phyloP scores from a whole-genome alignment of 2,888 invertebrate species.

The Saturnia pavonia region DNA sequence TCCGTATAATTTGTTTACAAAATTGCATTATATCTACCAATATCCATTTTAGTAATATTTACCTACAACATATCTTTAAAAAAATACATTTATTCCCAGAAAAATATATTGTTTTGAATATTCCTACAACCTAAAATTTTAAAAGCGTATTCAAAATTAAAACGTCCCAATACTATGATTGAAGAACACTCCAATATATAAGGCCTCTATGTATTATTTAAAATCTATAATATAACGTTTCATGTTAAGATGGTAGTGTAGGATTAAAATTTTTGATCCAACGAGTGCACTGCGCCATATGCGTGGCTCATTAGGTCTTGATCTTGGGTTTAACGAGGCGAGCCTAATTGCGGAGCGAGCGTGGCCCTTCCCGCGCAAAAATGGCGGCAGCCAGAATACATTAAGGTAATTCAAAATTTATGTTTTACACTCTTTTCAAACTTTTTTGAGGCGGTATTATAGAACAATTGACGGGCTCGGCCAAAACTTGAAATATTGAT shows the following conservation, averaged over 20 bases:
- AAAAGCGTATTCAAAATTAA: too few species aligned
- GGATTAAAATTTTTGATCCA: slow-evolving; percentile 74
- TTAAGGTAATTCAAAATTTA: slow-evolving; percentile 64
- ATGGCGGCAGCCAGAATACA: slow-evolving; percentile 53
- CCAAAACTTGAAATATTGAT: not conserved
- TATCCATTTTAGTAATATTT: too few species aligned
- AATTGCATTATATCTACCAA: too few species aligned
- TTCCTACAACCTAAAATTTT: too few species aligned
- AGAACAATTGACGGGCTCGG: not conserved
- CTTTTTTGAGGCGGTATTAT: slow-evolving; percentile 35
- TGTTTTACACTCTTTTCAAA: slow-evolving; percentile 55
- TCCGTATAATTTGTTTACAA: too few species aligned
- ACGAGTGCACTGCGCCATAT: slow-evolving; percentile 71
- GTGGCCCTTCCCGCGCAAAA: slow-evolving; percentile 50
- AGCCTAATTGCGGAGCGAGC: slow-evolving; percentile 66
- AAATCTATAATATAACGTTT: slow-evolving; percentile 30
- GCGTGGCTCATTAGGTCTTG: slow-evolving; percentile 77
- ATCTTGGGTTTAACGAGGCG: slow-evolving; percentile 73
- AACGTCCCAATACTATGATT: slow-evolving; percentile 23
- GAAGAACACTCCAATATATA: not conserved
- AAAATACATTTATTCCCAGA: too few species aligned
- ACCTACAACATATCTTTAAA: too few species aligned
- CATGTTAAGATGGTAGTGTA: slow-evolving; percentile 42
- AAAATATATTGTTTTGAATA: too few species aligned
- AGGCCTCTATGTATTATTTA: not conserved